Base-by-base conservation (phyloP, 1,140 invertebrate species). In the Nymphalis io region DNA sequence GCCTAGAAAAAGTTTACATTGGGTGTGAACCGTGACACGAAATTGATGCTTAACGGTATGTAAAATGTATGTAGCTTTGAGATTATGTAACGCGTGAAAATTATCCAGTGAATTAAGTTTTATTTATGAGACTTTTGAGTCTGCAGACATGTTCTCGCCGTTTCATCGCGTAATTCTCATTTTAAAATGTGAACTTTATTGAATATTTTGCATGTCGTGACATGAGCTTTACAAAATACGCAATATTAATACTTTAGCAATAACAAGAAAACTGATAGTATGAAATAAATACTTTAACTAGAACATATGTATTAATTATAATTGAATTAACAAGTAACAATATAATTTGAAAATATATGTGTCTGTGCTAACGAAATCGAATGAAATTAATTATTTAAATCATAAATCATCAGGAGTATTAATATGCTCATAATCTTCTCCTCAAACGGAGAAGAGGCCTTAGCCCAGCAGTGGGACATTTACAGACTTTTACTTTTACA, bases 211-310 rank as follows among this genome's bases (percentile, higher is more conserved):
- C 44, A 27, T n/a, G 27, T 23, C 27, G 40, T 33, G 60, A 61
- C 60, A 48, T 33, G 60, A 27, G 44, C 40, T 61, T 61, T 61
- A 20, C 44, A 61, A 61, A 61, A 61, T 61, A 61, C n/a, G 40
- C 27, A 33, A 33, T 33, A 33, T 33, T 48, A 48, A 46, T 27
- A 61, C 60, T 61, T 61, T 46, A n/a, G 18, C 23, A 61, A 61
- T 61, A 48, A 23, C 20, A 61, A 42, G 23, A 15, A 13, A 61
- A 61, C 60, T 48, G 60, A 42, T 61, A 48, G 38, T 23, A 10
- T 61, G 16, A 60, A 44, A 61, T 61, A 61, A 61, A 61, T 48
- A 33, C 21, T 33, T 48, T 42, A 48, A 15, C 46, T 61, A 61
- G 46, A n/a, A 46, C 13, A 44, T 15, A 3, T 3, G 40, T 44